A percentile compares a stretch with the other conserved stretches of the same genome.
Conservation (phyloP, 2,888 invertebrate genomes). For the Ethmia dodecea region DNA sequence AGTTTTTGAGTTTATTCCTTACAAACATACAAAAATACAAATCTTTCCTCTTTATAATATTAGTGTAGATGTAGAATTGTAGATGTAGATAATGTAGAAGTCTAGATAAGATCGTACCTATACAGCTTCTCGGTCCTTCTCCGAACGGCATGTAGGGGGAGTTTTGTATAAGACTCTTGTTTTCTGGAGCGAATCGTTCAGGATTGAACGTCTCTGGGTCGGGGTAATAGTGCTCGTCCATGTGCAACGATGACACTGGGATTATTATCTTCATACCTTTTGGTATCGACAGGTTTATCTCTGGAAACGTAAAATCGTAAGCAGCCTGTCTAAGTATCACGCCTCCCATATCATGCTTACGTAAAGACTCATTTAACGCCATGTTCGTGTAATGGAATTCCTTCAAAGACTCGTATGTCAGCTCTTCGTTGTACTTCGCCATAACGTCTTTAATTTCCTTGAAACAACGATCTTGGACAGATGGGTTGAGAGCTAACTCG, state of each 20-base stretch:
- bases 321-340: constrained; percentile 15
- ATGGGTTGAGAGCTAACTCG: constrained; percentile 33
- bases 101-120: constrained; percentile 30
- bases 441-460: constrained; percentile 32
- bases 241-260: constrained; percentile 27
- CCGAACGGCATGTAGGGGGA: constrained; percentile 35
- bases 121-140: constrained; percentile 38
- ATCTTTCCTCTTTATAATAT: too few species aligned
- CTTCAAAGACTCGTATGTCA: constrained; percentile 32
- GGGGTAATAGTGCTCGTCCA: constrained; percentile 33
- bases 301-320: constrained; percentile 20
- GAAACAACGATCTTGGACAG: constrained; percentile 30
- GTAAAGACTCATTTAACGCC: constrained; percentile 29
- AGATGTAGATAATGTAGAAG: neutral
- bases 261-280: constrained; percentile 25
- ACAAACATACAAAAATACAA: neutral
- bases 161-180: constrained; percentile 19
- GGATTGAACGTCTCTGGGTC: constrained; percentile 34
- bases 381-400: constrained; percentile 39
- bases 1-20: neutral
- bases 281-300: constrained; percentile 22
- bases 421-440: constrained; percentile 17
- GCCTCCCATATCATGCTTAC: constrained; percentile 25
- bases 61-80: too few species aligned
- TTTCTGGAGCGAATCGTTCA: constrained; percentile 29